A percentile compares a stretch with the other conserved stretches of the same genome.
Evolutionary conservation across 2,888 invertebrate species (phyloP).

Genomic region (Doris montereyensis): DNA sequence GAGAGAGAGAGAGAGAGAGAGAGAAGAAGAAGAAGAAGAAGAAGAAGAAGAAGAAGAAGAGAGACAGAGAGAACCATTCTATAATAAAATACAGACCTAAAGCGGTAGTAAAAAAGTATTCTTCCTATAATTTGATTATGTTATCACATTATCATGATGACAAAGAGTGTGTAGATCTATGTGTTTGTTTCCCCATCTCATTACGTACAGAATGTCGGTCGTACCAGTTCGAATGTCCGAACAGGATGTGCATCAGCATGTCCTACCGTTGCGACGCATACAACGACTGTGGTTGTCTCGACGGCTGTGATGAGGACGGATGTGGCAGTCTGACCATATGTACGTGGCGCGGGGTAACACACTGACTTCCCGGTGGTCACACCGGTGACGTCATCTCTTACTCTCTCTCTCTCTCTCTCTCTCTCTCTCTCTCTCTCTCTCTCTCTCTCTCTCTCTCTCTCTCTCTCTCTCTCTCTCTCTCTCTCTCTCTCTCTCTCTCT

Average conservation of each 20-base stretch:
- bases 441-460: too few relatives aligned
- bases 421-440: too few relatives aligned
- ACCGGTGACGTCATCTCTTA: too few relatives aligned
- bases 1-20: slow-evolving; percentile 11
- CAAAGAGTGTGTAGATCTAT: neutral
- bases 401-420: too few relatives aligned
- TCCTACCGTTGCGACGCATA: slow-evolving; percentile 63
- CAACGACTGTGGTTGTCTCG: slow-evolving; percentile 64
- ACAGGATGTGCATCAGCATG: slow-evolving; percentile 59
- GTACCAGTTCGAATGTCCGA: slow-evolving; percentile 55
- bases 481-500: too few relatives aligned
- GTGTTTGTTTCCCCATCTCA: neutral
- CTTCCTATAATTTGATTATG: neutral
- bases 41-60: neutral
- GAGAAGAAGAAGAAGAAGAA: neutral
- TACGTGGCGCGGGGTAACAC: slow-evolving; percentile 47
- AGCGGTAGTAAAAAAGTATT: neutral
- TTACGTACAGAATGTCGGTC: slow-evolving; percentile 51
- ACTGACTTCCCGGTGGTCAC: too few relatives aligned
- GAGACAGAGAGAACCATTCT: too few relatives aligned
- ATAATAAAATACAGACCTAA: too few relatives aligned
- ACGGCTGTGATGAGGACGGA: slow-evolving; percentile 60
- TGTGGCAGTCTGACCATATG: slow-evolving; percentile 54
- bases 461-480: too few relatives aligned
- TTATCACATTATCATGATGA: neutral